Evolutionary conservation across 2,113 vertebrate species (phyloP), one percentile per base, ranked within the genome.

Genomic region (Labrus mixtus): DNA sequence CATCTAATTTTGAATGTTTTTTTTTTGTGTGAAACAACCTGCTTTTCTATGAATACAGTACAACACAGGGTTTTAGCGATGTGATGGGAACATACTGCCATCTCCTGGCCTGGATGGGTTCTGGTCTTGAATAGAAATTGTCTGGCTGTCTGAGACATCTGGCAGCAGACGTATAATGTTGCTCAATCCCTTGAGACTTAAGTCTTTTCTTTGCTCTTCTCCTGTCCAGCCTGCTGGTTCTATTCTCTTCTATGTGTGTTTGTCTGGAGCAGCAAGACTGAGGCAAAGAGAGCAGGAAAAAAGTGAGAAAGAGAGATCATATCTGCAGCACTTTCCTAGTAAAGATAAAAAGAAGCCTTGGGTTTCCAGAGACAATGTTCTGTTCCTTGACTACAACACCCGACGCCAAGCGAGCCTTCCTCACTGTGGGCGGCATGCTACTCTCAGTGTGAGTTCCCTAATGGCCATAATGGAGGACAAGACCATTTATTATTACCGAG

Each of bases 381-480:
- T 75, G 55, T 56, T 70, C 51, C 78, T 81, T 73, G 76, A 75
- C 80, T 81, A 70, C 78, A 78, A 64, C 72, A 63, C 54, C 73
- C 66, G 61, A 77, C 57, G 80, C 74, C 76, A 84, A 90, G 91
- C 87, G 87, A 87, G 82, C 76, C 55, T 57, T 87, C 59, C 76
- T 89, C 90, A 73, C 87, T 84, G 88, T 90, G 89, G 89, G 89
- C 73, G 72, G 81, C 79, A 68, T 92, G 89, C 78, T 87, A 66
- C 81, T 89, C 90, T 82, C 90, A 78, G 89, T 87, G 81, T 82
- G 90, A 83, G 82, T 79, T 93, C 88, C 88, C 85, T 92, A 93
- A 94, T 92, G 90, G 82, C 86, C 82, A 81, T 92, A 93, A 92
- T 86, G 84, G 89, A 90, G 83, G 91, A 92, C 90, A 91, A 84